Evolutionary conservation across 2,113 vertebrate genomes (phyloP).

Genomic region (Arenaria interpres): DNA sequence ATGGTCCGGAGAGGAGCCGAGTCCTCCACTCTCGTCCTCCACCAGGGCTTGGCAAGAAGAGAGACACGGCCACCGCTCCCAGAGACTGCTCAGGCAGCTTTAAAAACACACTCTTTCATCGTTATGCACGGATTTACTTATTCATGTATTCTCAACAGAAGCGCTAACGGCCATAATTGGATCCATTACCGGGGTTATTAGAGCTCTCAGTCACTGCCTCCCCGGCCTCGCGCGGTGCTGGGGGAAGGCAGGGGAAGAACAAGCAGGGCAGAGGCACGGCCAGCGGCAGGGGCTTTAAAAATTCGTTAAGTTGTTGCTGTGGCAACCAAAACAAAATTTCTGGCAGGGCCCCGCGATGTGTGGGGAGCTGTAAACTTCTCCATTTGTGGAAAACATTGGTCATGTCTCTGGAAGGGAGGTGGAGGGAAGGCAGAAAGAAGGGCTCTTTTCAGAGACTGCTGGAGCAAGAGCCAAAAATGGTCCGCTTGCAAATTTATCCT

Average conservation of each 20-base stretch:
- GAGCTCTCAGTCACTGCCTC: slow-evolving; percentile 56
- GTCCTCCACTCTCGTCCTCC: background rate
- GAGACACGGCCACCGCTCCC: background rate
- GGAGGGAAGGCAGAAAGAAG: slow-evolving; percentile 51
- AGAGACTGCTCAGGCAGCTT: background rate
- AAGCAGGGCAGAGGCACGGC: background rate
- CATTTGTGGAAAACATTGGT: slow-evolving; percentile 65
- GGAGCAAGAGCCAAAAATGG: slow-evolving; percentile 5
- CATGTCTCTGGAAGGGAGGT: slow-evolving; percentile 56
- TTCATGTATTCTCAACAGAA: slow-evolving; percentile 54
- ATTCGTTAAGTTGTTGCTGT: slow-evolving; percentile 44
- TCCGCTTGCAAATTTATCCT: slow-evolving; percentile 50
- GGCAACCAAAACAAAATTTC: slow-evolving; percentile 41
- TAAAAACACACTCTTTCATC: slow-evolving; percentile 10
- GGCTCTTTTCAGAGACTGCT: slow-evolving; percentile 55
- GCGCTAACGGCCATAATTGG: slow-evolving; percentile 54
- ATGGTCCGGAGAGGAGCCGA: background rate
- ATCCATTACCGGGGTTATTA: slow-evolving; percentile 62
- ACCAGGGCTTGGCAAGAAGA: background rate
- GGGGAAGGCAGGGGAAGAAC: slow-evolving; percentile 3
- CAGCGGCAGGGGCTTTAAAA: slow-evolving; percentile 10
- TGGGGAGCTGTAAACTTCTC: slow-evolving; percentile 56
- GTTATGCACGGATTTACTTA: slow-evolving; percentile 30
- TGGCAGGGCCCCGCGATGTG: background rate
- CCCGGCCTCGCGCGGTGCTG: background rate